Percentiles rank a stretch among this genome's conserved stretches.
These are phyloP conservation scores for Hiodon tergisus DNA, from an alignment of 2,113 vertebrate species.

Conservation along the genomic window DNA sequence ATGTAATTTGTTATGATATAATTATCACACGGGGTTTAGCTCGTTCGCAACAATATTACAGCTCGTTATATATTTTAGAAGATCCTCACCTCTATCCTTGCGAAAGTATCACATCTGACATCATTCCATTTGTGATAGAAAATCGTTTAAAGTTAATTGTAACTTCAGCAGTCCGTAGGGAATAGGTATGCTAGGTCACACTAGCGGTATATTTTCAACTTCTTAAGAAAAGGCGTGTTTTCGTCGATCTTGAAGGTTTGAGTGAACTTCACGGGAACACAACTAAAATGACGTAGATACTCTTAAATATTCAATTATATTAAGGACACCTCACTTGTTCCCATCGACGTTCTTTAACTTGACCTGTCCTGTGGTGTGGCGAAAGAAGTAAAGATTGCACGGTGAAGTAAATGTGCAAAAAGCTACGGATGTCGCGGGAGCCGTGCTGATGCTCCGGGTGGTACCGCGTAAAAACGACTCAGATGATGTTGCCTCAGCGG, in stretches of 20 bases:
- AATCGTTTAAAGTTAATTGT: not conserved
- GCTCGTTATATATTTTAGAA: not conserved
- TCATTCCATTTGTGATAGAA: not conserved
- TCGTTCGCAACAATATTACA: not conserved
- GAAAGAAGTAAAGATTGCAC: slow-evolving; percentile 32
- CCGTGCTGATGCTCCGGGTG: slow-evolving; percentile 37
- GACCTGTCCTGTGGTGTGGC: not conserved
- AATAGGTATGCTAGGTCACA: not conserved
- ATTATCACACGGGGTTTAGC: not conserved
- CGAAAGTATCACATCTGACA: not conserved
- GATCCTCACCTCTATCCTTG: slow-evolving; percentile 12
- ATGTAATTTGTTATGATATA: not conserved
- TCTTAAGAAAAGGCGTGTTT: not conserved
- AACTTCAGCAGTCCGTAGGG: slow-evolving; percentile 2
- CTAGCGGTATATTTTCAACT: slow-evolving; percentile 1
- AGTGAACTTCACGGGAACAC: slow-evolving; percentile 15
- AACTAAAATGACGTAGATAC: not conserved
- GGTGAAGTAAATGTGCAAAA: slow-evolving; percentile 48
- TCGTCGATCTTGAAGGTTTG: not conserved
- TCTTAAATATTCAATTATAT: not conserved
- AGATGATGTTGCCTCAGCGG: slow-evolving; percentile 71
- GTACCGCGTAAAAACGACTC: slow-evolving; percentile 61
- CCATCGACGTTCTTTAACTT: not conserved
- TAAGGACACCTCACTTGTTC: not conserved
- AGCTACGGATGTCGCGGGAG: slow-evolving; percentile 37